Evolutionary conservation across 2,113 vertebrate genomes (phyloP).

Genomic region (Polyodon spathula): DNA sequence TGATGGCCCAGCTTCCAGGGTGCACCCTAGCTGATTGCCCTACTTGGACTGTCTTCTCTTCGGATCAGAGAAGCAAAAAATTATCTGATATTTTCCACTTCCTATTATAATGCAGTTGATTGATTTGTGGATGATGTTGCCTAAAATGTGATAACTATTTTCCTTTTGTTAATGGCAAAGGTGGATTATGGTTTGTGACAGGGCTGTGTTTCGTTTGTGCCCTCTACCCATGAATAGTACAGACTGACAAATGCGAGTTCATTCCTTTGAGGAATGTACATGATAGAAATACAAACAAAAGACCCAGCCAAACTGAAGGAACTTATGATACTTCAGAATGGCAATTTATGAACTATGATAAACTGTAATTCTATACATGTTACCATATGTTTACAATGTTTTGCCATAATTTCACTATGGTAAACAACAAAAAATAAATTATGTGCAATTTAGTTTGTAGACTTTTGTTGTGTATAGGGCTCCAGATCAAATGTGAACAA

Average conservation of each 20-base stretch:
- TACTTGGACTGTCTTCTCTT: slow-evolving; percentile 30
- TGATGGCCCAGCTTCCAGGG: slow-evolving; percentile 2
- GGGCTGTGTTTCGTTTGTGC: slow-evolving; percentile 15
- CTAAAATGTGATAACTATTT: slow-evolving; percentile 35
- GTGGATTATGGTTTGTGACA: slow-evolving; percentile 9
- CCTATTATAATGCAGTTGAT: slow-evolving; percentile 37
- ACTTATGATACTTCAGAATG: too few relatives aligned
- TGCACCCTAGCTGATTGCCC: slow-evolving; percentile 23
- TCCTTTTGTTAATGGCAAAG: slow-evolving; percentile 11
- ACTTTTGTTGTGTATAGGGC: too few relatives aligned
- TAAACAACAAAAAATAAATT: too few relatives aligned
- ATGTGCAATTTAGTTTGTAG: too few relatives aligned
- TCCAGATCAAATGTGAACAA: too few relatives aligned
- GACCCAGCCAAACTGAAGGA: too few relatives aligned
- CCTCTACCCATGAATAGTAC: not conserved
- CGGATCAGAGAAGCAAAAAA: slow-evolving; percentile 28
- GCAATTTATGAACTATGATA: too few relatives aligned
- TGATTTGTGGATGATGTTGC: slow-evolving; percentile 24
- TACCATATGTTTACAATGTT: too few relatives aligned
- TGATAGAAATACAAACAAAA: too few relatives aligned
- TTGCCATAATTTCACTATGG: too few relatives aligned
- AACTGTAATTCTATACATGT: too few relatives aligned
- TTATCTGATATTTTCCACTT: slow-evolving; percentile 34
- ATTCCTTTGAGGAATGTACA: not conserved
- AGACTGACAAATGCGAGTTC: not conserved